A percentile compares a stretch with the other conserved stretches of the same genome.
phyloP scores from a whole-genome alignment of 2,888 invertebrate genomes.

The Tolmerus cingulatus region DNA sequence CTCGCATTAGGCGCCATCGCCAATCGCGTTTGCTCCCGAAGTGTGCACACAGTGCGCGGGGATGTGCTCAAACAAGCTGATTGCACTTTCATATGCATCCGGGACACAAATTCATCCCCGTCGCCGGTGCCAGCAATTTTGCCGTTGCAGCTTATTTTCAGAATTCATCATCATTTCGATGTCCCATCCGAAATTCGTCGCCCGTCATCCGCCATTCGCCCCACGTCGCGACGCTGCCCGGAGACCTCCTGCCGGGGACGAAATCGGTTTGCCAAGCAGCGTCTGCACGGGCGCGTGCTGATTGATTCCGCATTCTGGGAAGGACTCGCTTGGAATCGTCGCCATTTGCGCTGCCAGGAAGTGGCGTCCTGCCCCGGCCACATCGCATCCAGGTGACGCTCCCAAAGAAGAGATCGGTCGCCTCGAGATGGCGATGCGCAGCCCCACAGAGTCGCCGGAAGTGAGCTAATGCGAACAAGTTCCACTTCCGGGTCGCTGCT shows the following conservation, averaged over 20 bases:
- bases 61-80: background rate
- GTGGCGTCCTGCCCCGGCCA: background rate
- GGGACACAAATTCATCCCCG: background rate
- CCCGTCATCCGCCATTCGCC: background rate
- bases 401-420: background rate
- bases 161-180: background rate
- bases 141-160: background rate
- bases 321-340: background rate
- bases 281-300: background rate
- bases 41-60: background rate
- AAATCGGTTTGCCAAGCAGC: background rate
- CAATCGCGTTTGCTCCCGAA: background rate
- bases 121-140: background rate
- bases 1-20: background rate
- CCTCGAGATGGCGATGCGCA: background rate
- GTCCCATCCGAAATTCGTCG: background rate
- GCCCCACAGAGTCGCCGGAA: background rate
- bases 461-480: background rate
- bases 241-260: background rate
- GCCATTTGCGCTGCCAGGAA: background rate
- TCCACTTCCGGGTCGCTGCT: background rate
- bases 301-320: background rate
- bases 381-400: background rate
- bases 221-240: background rate
- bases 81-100: conserved; percentile 19